These are phyloP conservation scores for Mythimna pallens DNA, from an alignment of 2,888 invertebrate genomes.

Conservation along the genomic window DNA sequence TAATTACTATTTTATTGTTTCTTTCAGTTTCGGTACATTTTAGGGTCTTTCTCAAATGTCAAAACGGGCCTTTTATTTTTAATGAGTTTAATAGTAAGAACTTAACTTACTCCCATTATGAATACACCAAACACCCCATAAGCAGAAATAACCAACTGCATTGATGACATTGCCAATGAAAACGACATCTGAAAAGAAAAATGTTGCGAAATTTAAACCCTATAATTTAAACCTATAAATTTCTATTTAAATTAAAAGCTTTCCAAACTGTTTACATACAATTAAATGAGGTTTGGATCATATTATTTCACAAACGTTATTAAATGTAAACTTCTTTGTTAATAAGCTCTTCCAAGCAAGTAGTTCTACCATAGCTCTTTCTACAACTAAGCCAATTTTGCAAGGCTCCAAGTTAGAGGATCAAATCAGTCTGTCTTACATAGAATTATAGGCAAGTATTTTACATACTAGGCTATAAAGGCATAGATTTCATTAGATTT, in stretches of 20 bases:
- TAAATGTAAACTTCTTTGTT: neutral
- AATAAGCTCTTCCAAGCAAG: neutral
- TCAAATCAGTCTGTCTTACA: too few species aligned
- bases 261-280: neutral
- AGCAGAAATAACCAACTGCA: slow-evolving; percentile 17
- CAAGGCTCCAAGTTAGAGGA: neutral
- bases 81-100: neutral
- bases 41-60: too few species aligned
- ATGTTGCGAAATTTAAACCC: neutral
- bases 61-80: too few species aligned
- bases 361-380: neutral
- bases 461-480: too few species aligned
- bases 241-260: neutral
- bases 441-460: too few species aligned
- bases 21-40: too few species aligned
- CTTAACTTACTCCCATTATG: slow-evolving; percentile 21
- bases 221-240: too few species aligned
- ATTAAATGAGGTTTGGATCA: neutral
- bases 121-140: slow-evolving; percentile 10
- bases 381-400: neutral
- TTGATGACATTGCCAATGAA: slow-evolving; percentile 21
- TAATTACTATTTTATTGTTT: too few species aligned
- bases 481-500: too few species aligned
- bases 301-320: neutral
- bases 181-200: slow-evolving; percentile 34